These are phyloP conservation scores for Luperina nickerlii DNA, from an alignment of 2,888 invertebrate genomes.

Conservation along the genomic window DNA sequence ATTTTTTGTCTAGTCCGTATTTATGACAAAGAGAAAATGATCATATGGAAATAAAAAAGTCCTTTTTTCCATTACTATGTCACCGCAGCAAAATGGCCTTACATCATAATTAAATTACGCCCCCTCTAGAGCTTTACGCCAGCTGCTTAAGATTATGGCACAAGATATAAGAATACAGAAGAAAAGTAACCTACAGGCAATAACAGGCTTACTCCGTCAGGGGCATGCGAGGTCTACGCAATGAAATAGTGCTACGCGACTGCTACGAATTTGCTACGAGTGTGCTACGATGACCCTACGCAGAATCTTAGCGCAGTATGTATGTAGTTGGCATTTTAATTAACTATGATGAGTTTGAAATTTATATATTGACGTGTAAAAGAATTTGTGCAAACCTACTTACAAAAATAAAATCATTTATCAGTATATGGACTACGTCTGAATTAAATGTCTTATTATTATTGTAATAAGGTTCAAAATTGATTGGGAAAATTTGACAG, in stretches of 20 bases:
- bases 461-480: too few species aligned
- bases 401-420: too few species aligned
- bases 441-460: too few species aligned
- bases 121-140: constrained; percentile 39
- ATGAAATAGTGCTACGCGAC: not conserved
- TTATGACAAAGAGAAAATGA: not conserved
- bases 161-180: constrained; percentile 14
- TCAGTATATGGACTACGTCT: too few species aligned
- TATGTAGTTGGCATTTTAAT: not conserved
- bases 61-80: constrained; percentile 40
- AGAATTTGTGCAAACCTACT: too few species aligned
- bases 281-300: not conserved
- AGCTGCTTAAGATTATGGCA: constrained; percentile 34
- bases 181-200: not conserved
- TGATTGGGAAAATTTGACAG: too few species aligned
- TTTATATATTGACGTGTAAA: too few species aligned
- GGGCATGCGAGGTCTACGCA: not conserved
- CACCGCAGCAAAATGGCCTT: constrained; percentile 50
- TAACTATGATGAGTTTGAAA: not conserved
- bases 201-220: too few species aligned
- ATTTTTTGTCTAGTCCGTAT: not conserved
- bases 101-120: constrained; percentile 60
- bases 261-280: constrained; percentile 3
- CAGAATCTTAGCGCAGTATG: not conserved
- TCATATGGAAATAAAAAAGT: constrained; percentile 6